A percentile compares a stretch with the other conserved stretches of the same genome.
Conservation (phyloP, 2,888 invertebrate genomes). For the Bruchidius siliquastri region DNA sequence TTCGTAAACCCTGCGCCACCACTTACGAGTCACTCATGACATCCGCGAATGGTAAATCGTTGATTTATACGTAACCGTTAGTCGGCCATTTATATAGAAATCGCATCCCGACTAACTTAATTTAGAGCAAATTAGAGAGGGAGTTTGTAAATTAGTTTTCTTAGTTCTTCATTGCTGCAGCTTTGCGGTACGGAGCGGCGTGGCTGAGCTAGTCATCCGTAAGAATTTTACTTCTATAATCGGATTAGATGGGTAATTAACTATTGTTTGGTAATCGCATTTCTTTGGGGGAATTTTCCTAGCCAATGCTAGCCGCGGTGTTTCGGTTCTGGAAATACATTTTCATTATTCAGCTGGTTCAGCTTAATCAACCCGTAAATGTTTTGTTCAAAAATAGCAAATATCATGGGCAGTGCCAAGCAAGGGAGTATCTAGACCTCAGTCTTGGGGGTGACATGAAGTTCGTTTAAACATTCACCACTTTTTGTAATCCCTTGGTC, state of each 20-base stretch:
- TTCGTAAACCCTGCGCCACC: too few relatives aligned
- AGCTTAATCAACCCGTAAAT: background rate
- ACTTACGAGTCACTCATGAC: background rate
- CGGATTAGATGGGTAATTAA: constrained; percentile 45
- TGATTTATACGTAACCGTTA: constrained; percentile 6
- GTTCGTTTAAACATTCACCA: too few relatives aligned
- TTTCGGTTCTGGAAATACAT: background rate
- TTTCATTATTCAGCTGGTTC: background rate
- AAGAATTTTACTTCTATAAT: constrained; percentile 42
- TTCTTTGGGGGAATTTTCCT: constrained; percentile 13
- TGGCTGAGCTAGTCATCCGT: constrained; percentile 35
- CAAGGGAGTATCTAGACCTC: too few relatives aligned
- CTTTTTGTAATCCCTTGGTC: too few relatives aligned
- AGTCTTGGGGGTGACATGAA: too few relatives aligned
- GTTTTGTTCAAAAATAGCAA: too few relatives aligned
- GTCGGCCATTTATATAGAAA: constrained; percentile 26
- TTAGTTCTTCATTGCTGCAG: constrained; percentile 22
- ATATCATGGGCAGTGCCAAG: too few relatives aligned
- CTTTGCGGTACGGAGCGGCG: constrained; percentile 5
- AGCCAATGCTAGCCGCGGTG: background rate
- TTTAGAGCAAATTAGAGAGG: constrained; percentile 43
- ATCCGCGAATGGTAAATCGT: background rate
- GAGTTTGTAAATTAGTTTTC: constrained; percentile 46
- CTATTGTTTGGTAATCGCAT: constrained; percentile 39
- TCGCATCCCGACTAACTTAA: constrained; percentile 40